Conservation (phyloP, 2,113 vertebrate genomes). For the Onychorhynchus coronatus region DNA sequence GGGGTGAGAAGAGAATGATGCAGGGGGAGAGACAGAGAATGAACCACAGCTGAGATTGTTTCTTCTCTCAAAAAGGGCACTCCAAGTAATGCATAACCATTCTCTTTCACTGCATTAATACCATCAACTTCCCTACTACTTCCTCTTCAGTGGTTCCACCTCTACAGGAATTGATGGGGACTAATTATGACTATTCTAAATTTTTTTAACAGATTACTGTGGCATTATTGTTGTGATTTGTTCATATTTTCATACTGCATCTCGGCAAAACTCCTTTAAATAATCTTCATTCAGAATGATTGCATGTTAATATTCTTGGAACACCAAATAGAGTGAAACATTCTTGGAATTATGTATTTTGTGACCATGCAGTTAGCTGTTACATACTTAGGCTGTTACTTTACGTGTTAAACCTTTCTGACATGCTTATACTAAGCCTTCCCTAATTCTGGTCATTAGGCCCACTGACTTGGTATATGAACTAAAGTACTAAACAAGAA, state of each 20-base stretch:
- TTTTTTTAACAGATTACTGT: not conserved
- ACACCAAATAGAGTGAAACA: not conserved
- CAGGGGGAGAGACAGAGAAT: not conserved
- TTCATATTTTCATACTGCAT: not conserved
- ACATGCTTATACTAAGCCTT: not conserved
- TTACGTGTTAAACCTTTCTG: not conserved
- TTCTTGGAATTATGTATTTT: not conserved
- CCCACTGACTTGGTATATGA: not conserved
- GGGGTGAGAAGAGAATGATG: not conserved
- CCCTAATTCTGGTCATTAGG: not conserved
- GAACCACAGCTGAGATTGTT: not conserved
- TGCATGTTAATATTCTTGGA: not conserved
- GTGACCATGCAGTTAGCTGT: not conserved
- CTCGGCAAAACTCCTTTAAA: not conserved
- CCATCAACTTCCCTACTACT: not conserved
- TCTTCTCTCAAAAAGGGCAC: not conserved
- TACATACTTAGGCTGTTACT: not conserved
- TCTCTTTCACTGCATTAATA: not conserved
- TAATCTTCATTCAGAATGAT: not conserved
- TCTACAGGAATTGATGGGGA: not conserved
- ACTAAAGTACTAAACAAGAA: not conserved
- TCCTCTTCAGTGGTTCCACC: not conserved
- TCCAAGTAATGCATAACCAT: not conserved
- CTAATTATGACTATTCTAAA: not conserved
- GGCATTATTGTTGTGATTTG: not conserved